A percentile compares a stretch with the other conserved stretches of the same genome.
Conservation (phyloP, 2,113 vertebrate species). For the human (Homo sapiens) region GRCh38 chrX:43754501-43755000, state of each 20-base stretch:
- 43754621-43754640: conserved; percentile 9
- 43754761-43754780: not conserved
- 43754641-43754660: not conserved
- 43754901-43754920: not conserved
- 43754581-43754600: not conserved
- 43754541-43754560: no score
- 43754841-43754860: not conserved
- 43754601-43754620: not conserved
- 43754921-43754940: conserved; percentile 38
- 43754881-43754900: conserved; percentile 33
- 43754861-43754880: not conserved
- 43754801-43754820: not conserved
- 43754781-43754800: not conserved
- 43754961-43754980: conserved; percentile 28
- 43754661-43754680: not conserved
- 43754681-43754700: not conserved
- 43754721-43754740: not conserved
- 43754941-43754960: conserved; percentile 45
- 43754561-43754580: not conserved
- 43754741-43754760: not conserved
- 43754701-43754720: not conserved
- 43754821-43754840: not conserved
- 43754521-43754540: no score
- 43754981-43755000: conserved; percentile 31
- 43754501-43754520: no score